Percentiles rank a stretch among this genome's conserved stretches.
phyloP scores from a whole-genome alignment of 2,113 vertebrate genomes.

The Parus major region DNA sequence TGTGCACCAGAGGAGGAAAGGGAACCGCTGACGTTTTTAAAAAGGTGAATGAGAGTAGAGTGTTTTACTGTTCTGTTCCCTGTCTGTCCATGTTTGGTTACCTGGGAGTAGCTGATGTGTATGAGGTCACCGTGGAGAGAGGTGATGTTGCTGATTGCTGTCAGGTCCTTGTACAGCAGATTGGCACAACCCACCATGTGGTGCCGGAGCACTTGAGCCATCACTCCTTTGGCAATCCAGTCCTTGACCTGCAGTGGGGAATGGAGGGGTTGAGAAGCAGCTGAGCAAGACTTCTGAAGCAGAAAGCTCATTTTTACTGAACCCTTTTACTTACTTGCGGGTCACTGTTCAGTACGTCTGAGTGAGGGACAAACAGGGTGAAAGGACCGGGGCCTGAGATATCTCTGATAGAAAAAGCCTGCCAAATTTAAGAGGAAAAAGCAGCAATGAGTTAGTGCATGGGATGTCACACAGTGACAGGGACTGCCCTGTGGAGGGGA shows the following conservation, averaged over 20 bases:
- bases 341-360: constrained; percentile 22
- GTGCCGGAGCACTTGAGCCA: constrained; percentile 79
- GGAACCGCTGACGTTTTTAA: background rate
- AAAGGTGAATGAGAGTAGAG: background rate
- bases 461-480: accelerated
- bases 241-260: constrained; percentile 64
- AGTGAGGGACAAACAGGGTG: constrained; percentile 83
- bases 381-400: constrained; percentile 81
- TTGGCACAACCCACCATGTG: constrained; percentile 85
- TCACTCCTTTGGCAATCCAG: constrained; percentile 52
- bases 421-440: constrained; percentile 6
- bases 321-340: constrained; percentile 56
- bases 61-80: background rate
- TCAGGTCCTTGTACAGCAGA: constrained; percentile 79
- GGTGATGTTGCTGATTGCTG: constrained; percentile 72
- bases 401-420: constrained; percentile 74
- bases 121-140: constrained; percentile 84
- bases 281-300: no score
- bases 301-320: background rate
- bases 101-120: constrained; percentile 77
- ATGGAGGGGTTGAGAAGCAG: background rate
- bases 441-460: background rate
- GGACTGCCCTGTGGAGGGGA: background rate
- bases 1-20: background rate
- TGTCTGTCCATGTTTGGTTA: constrained; percentile 26